phyloP scores from a whole-genome alignment of 2,797 vertebrate genomes.

The Channallabes apus region DNA sequence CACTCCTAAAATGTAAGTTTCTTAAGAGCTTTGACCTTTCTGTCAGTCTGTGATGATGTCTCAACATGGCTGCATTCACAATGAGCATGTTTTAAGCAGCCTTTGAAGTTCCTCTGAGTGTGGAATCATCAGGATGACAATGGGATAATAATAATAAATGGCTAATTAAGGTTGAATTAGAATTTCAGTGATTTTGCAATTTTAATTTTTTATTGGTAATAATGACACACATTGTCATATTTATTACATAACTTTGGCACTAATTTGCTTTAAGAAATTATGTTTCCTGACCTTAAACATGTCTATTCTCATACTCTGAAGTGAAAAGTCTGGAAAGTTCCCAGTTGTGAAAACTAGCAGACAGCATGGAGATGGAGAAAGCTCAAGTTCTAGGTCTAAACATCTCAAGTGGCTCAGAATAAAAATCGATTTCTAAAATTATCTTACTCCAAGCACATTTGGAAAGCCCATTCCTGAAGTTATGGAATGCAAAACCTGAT shows the following conservation, averaged over 20 bases:
- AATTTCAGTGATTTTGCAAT: background rate
- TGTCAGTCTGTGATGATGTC: background rate
- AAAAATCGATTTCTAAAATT: background rate
- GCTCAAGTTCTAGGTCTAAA: slow-evolving; percentile 5
- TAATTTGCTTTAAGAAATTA: background rate
- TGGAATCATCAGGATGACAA: background rate
- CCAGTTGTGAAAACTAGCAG: slow-evolving; percentile 2
- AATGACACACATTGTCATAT: background rate
- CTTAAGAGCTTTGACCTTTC: background rate
- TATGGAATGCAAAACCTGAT: slow-evolving; percentile 18
- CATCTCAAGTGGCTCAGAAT: slow-evolving; percentile 1
- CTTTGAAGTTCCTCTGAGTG: background rate
- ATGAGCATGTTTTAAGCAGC: background rate
- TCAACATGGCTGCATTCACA: background rate
- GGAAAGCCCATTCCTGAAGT: slow-evolving; percentile 4
- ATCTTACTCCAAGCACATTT: background rate
- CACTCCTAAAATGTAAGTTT: background rate
- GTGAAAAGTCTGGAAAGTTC: background rate
- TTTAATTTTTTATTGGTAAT: background rate
- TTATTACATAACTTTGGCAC: background rate
- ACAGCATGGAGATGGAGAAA: slow-evolving; percentile 8
- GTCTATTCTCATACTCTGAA: background rate
- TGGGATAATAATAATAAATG: background rate
- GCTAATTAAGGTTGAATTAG: background rate
- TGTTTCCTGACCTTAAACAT: background rate